Base-by-base conservation (phyloP, 2,113 vertebrate species). In the Salvelinus fontinalis region DNA sequence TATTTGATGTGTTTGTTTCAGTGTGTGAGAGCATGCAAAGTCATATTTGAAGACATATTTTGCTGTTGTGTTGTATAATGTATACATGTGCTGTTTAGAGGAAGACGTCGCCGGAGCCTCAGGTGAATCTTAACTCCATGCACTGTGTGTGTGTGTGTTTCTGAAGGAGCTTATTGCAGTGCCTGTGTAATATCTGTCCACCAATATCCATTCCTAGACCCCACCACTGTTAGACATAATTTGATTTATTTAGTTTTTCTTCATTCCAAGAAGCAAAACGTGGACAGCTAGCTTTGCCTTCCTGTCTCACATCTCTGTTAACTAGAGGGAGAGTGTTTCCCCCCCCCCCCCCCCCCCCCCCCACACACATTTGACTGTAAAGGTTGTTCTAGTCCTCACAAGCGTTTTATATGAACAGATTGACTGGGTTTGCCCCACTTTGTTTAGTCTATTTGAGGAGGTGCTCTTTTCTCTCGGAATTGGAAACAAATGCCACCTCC, bases 41-140 rank as follows among this genome's bases (percentile, higher is more conserved):
- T 22, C 62, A 70, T 77, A 57, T 76, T 82, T 88, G 81, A 87
- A 87, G 54, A 86, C 39, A 86, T 65, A 73, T 76, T 29, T 83
- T 83, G 81, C 78, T 29, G 6, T 78, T 54, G 20, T 70, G 80
- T 87, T 71, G 72, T 83, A 79, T 70, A 75, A 74, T 85, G 89
- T 83, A 69, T 86, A 77, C 24, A 73, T 87, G 49, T 89, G 85
- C 79, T 89, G 88, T 86, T 83, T 87, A 76, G 85, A 88, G 79
- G 78, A 14, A 79, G 84, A 78, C 65, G 26, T 83, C 77, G 49
- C 84, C 76, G 77, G 87, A 84, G 86, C 89, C 87, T 92, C 89
- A 91, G 91, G 92, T 91, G 85, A 93, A 89, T 77, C 82, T 85
- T 78, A 77, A 85, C 68, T 44, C 83, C 82, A 85, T 90, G 88